Conservation (phyloP, 2,888 invertebrate species). For the Xylocampa areola region DNA sequence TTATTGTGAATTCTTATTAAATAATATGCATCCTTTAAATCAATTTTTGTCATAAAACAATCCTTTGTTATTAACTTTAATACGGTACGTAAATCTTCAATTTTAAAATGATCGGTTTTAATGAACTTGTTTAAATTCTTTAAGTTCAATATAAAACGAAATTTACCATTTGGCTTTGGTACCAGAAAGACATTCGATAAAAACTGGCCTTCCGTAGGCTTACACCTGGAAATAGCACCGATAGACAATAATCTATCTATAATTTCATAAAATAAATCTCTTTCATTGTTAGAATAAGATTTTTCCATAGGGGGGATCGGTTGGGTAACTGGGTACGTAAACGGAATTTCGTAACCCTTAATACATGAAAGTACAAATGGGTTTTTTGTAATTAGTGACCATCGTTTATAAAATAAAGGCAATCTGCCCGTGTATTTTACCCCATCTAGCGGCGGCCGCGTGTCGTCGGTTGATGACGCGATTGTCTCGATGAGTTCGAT, state of each 20-base stretch:
- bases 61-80: not conserved
- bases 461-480: no score
- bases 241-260: not conserved
- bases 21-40: not conserved
- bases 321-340: not conserved
- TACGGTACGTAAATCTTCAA: slow-evolving; percentile 1
- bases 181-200: not conserved
- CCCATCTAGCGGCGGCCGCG: no score
- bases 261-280: not conserved
- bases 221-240: not conserved
- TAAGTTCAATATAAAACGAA: slow-evolving; percentile 5
- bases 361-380: not conserved
- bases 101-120: slow-evolving; percentile 4
- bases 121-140: slow-evolving; percentile 7
- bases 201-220: not conserved
- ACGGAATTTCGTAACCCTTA: slow-evolving; percentile 1
- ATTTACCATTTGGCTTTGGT: slow-evolving; percentile 3
- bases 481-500: no score
- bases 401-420: slow-evolving; percentile 1
- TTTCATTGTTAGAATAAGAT: not conserved
- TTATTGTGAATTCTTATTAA: not conserved
- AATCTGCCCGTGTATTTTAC: slow-evolving; percentile 1
- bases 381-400: slow-evolving; percentile 1
- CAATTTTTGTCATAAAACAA: not conserved
- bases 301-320: not conserved